Base-by-base conservation (phyloP, 1,140 invertebrate species). In the Aphidius gifuensis region DNA sequence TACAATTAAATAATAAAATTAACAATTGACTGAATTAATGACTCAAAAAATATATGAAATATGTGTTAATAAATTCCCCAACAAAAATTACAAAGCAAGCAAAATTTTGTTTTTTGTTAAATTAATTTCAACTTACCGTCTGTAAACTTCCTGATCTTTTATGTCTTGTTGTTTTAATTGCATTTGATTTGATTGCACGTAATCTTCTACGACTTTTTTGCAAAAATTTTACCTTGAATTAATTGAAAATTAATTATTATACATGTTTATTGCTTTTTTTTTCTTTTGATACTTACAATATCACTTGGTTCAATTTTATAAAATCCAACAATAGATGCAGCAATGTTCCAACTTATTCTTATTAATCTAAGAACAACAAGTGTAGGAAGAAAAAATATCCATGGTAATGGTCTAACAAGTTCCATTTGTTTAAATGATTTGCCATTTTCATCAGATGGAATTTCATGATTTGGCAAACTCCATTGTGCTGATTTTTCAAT, bases 401-500 rank as follows among this genome's bases (percentile, higher is more conserved):
- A 86, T 0, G 85, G 84, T 42, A 86, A 66, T 0, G 85, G 85
- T 45, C 83, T 79, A 5, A 83, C 76, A 11, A 85, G 69, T 65
- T 83, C 78, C 0, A 77, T 68, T 44, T 63, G 66, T 4, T 65
- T 66, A 6, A 69, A 80, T 58, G 46, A 68, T 72, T 71, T 81
- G 9, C 83, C 82, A 61, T 81, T 80, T 60, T 74, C 71, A 6
- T 75, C 77, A 74, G 55, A n/a, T 6, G 9, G 32, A 0, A 65
- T 42, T 57, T 75, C 71, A 5, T 69, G 57, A 7, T 44, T 5
- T 0, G 85, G 84, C 21, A 85, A 73, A 21, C 84, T 83, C 85
- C 85, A 86, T 66, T 83, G 76, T 0, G 82, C 78, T 6, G 82
- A 80, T 65, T 85, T 85, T 65, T 86, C 85, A 2, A 85, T 58